Base-by-base conservation (phyloP, 2,888 invertebrate genomes). In the Acronicta alni region DNA sequence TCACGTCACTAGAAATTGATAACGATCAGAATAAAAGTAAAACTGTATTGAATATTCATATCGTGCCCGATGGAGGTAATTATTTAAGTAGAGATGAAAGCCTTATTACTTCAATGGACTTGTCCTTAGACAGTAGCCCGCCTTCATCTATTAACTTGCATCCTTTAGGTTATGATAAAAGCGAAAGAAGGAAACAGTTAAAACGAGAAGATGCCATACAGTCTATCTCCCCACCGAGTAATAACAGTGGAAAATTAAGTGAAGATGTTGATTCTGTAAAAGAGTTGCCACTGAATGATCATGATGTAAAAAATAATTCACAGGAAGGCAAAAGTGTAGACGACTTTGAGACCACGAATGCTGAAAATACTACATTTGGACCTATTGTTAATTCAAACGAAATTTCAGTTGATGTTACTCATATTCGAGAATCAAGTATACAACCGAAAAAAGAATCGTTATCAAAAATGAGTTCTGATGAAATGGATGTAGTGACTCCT, bases 131-230 rank as follows among this genome's bases (percentile, higher is more conserved):
- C 66, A 86, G 84, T 32, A 93, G 92, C 54, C 93, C 93, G n/a
- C 90, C 88, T 10, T 85, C 89, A 12, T 90, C 91, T 37, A 76
- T 88, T 6, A 94, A 92, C 72, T 82, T 93, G 54, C 93, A 93
- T 72, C 92, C 94, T 6, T 76, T 91, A 48, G 89, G 92, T 44
- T 89, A 90, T 59, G 91, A 93, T 67, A 89, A 85, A 73, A 92
- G 83, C 64, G 93, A 94, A 80, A 86, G 88, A 54, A 84, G 94
- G 60, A 94, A 94, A 67, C 92, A 89, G 68, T 79, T 94, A 48
- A 94, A 92, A 82, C 82, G 94, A 62, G 94, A 94, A 83, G 94
- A 94, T 67, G 94, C 94, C n/a, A 85, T 94, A 54, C 94, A 94
- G 72, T 91, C 94, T 9, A 81, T 93, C 56, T 92, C 94, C 6